These are phyloP conservation scores for Dilophus febrilis DNA, from an alignment of 2,888 invertebrate genomes.

Conservation along the genomic window DNA sequence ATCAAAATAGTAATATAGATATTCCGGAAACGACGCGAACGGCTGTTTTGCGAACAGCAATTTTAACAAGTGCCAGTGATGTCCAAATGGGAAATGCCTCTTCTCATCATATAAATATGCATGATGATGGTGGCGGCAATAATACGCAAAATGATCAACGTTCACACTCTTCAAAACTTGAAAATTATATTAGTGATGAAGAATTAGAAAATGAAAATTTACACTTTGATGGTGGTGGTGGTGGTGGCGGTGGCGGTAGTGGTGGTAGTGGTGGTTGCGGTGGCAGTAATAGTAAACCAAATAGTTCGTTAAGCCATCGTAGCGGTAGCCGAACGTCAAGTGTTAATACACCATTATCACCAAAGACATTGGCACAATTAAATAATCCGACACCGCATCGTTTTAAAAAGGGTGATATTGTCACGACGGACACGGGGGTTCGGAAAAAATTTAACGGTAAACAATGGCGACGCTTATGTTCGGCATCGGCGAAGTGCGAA, in stretches of 20 bases:
- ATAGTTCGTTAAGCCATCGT: slow-evolving; percentile 80
- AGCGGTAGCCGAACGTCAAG: slow-evolving; percentile 55
- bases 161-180: too few relatives aligned
- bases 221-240: slow-evolving; percentile 60
- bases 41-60: slow-evolving; percentile 9
- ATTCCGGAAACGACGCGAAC: slow-evolving; percentile 16
- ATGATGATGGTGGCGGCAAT: too few relatives aligned
- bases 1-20: slow-evolving; percentile 22
- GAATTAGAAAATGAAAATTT: slow-evolving; percentile 76
- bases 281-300: slow-evolving; percentile 66
- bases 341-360: slow-evolving; percentile 76
- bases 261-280: slow-evolving; percentile 22
- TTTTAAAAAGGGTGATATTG: slow-evolving; percentile 92
- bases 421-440: slow-evolving; percentile 49
- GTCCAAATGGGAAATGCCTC: slow-evolving; percentile 6
- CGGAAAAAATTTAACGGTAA: slow-evolving; percentile 99
- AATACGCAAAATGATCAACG: too few relatives aligned
- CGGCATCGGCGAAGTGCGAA: slow-evolving; percentile 83
- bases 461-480: slow-evolving; percentile 95
- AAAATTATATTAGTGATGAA: slow-evolving; percentile 78
- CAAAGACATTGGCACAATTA: slow-evolving; percentile 83
- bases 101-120: too few relatives aligned
- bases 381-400: slow-evolving; percentile 89
- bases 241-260: not conserved
- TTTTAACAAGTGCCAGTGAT: slow-evolving; percentile 14